Evolutionary conservation across 1,140 invertebrate genomes (phyloP).

Genomic region (Drosophila guanche): DNA sequence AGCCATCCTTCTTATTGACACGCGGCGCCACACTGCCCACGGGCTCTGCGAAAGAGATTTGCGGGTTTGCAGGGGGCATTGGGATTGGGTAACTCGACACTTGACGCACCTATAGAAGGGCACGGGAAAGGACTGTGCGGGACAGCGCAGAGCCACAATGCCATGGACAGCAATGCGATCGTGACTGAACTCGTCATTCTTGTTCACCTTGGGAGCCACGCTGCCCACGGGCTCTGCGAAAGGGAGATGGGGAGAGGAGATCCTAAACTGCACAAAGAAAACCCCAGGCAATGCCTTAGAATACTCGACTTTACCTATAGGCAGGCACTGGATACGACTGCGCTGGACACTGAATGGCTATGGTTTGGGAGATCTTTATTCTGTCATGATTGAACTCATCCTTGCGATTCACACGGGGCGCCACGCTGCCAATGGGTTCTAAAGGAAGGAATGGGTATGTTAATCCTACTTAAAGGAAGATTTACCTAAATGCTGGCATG

Average conservation of each 20-base stretch:
- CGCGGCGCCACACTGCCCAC: conserved; percentile 90
- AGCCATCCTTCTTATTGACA: conserved; percentile 87
- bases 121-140: conserved; percentile 88
- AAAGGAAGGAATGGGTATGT: conserved; percentile 25
- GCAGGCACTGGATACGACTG: conserved; percentile 87
- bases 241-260: neutral
- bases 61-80: neutral
- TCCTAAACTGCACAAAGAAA: neutral
- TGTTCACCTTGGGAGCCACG: conserved; percentile 87
- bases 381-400: conserved; percentile 88
- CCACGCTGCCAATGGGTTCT: conserved; percentile 91
- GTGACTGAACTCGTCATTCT: conserved; percentile 86
- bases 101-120: conserved; percentile 86
- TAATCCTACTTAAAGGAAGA: conserved; percentile 20
- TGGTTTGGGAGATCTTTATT: conserved; percentile 66
- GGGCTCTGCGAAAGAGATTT: conserved; percentile 86
- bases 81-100: conserved; percentile 16
- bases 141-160: conserved; percentile 86
- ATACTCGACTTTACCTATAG: conserved; percentile 85
- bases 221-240: conserved; percentile 85
- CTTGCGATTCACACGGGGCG: conserved; percentile 89
- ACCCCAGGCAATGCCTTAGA: neutral
- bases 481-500: conserved; percentile 86
- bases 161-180: conserved; percentile 57
- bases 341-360: conserved; percentile 87